phyloP scores from a whole-genome alignment of 2,888 invertebrate species.

The Dascillus cervinus region DNA sequence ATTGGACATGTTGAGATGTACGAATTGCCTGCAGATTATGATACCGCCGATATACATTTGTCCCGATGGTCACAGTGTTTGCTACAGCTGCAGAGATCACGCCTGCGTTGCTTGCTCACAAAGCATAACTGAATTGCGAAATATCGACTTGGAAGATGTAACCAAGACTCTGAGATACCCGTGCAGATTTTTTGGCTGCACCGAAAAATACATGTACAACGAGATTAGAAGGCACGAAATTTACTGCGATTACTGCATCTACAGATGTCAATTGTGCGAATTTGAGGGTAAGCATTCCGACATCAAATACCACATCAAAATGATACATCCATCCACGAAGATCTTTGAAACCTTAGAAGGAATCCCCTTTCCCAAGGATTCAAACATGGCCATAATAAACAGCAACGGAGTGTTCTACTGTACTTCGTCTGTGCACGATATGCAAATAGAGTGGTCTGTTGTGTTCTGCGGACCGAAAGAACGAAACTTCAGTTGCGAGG shows the following conservation, averaged over 20 bases:
- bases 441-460: conserved; percentile 12
- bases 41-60: conserved; percentile 14
- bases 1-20: conserved; percentile 6
- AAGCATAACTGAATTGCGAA: conserved; percentile 10
- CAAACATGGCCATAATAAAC: conserved; percentile 11
- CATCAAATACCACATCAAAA: conserved; percentile 11
- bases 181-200: conserved; percentile 12
- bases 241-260: conserved; percentile 7
- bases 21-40: conserved; percentile 11
- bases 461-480: conserved; percentile 14
- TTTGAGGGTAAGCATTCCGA: conserved; percentile 10
- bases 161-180: conserved; percentile 11
- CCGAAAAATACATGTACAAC: conserved; percentile 4
- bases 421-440: conserved; percentile 7
- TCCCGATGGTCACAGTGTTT: conserved; percentile 9
- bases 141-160: conserved; percentile 9
- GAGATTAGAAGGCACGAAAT: conserved; percentile 14
- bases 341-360: conserved; percentile 8
- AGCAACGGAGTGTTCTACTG: conserved; percentile 13
- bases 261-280: conserved; percentile 10
- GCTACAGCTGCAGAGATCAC: conserved; percentile 6
- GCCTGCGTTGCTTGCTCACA: conserved; percentile 7
- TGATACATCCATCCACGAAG: conserved; percentile 13
- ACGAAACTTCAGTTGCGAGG: conserved; percentile 10
- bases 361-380: conserved; percentile 11